These are phyloP conservation scores for Galleria mellonella DNA, from an alignment of 1,140 invertebrate genomes.

Conservation along the genomic window DNA sequence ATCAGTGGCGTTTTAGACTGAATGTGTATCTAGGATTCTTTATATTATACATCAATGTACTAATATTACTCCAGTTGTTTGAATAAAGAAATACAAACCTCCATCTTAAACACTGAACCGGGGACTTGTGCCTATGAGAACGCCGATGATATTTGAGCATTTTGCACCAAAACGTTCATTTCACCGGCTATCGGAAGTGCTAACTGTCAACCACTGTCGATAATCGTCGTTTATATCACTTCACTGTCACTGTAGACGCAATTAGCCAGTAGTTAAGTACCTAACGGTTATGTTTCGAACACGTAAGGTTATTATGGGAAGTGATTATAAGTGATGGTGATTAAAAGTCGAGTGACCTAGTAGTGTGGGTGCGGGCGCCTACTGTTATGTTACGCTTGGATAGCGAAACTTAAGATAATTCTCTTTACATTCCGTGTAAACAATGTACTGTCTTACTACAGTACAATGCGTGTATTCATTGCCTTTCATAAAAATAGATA, in stretches of 20 bases:
- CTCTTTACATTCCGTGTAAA: too few species aligned
- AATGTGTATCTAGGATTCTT: too few species aligned
- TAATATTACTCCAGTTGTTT: too few species aligned
- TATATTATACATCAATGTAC: too few species aligned
- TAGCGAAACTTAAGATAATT: conserved; percentile 10
- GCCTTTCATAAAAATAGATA: too few species aligned
- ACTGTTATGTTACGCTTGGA: conserved; percentile 66
- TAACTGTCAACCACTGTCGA: conserved; percentile 1
- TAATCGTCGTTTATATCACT: conserved; percentile 1
- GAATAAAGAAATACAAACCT: conserved; percentile 41
- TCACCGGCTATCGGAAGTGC: conserved; percentile 38
- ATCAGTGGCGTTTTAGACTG: too few species aligned
- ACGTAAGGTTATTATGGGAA: conserved; percentile 23
- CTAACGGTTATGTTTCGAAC: conserved; percentile 26
- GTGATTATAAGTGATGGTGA: conserved; percentile 23
- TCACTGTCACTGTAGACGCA: conserved; percentile 21
- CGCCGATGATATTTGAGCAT: conserved; percentile 73
- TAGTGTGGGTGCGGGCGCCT: conserved; percentile 24
- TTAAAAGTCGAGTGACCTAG: conserved; percentile 36
- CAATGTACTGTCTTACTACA: too few species aligned
- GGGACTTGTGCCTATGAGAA: conserved; percentile 65
- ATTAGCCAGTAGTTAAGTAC: conserved; percentile 12
- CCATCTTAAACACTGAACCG: conserved; percentile 69
- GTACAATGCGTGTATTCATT: too few species aligned
- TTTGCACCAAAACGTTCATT: conserved; percentile 69